Evolutionary conservation across 2,797 vertebrate genomes (phyloP).

Genomic region (Amblyopsis hoosieri): DNA sequence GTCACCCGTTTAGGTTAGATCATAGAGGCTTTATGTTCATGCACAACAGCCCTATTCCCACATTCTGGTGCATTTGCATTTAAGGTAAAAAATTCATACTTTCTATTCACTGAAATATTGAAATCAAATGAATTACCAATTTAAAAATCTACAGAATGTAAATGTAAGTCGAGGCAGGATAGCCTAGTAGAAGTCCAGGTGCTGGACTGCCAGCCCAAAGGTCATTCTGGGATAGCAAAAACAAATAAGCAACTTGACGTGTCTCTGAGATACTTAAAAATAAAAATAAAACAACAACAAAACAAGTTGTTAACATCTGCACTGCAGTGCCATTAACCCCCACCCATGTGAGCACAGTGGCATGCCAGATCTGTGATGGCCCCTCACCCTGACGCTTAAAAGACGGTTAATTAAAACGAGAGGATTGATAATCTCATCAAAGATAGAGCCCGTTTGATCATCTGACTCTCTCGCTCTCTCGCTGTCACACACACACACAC

Average conservation of each 20-base stretch:
- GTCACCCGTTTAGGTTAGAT: no score
- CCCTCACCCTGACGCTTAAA: conserved; percentile 20
- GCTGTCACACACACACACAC: conserved; percentile 1
- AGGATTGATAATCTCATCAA: conserved; percentile 56
- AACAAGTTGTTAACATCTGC: conserved; percentile 11
- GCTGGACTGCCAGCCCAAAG: no score
- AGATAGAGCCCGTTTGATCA: conserved; percentile 50
- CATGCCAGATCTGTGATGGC: neutral
- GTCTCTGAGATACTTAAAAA: neutral
- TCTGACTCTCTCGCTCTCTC: conserved; percentile 19
- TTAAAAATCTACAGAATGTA: no score
- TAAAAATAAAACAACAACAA: no score
- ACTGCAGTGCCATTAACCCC: neutral
- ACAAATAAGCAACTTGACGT: neutral
- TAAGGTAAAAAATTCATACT: no score
- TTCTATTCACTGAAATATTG: no score
- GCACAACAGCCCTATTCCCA: no score
- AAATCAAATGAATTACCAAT: no score
- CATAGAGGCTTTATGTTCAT: no score
- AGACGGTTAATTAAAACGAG: conserved; percentile 56
- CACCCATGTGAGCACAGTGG: neutral
- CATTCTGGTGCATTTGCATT: no score
- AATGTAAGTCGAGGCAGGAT: no score
- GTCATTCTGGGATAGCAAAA: neutral
- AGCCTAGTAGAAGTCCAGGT: no score